Evolutionary conservation across 2,888 invertebrate genomes (phyloP).

Genomic region (Anoncus sp.): DNA sequence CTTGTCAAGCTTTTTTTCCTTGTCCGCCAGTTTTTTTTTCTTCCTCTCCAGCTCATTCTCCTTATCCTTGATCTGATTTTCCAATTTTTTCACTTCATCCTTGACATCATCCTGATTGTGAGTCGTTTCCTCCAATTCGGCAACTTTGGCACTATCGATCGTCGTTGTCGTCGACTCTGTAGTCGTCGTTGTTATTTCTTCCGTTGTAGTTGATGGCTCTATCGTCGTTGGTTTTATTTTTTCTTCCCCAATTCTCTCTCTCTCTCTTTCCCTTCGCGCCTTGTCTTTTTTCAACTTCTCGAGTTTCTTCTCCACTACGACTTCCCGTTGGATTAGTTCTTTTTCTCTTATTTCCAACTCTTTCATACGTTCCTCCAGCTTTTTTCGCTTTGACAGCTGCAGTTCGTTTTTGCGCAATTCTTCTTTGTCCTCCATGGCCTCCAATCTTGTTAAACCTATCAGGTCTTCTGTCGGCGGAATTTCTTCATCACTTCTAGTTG

Average conservation of each 20-base stretch:
- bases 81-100: conserved; percentile 61
- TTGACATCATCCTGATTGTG: conserved; percentile 48
- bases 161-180: too few species aligned
- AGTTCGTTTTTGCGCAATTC: conserved; percentile 53
- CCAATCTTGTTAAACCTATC: conserved; percentile 7
- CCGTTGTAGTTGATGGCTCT: neutral
- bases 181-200: conserved; percentile 24
- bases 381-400: conserved; percentile 18
- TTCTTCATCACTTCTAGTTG: neutral
- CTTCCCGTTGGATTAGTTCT: conserved; percentile 34
- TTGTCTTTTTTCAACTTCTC: conserved; percentile 17
- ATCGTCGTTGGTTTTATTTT: neutral
- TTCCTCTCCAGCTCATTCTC: conserved; percentile 59
- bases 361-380: conserved; percentile 32
- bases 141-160: conserved; percentile 25
- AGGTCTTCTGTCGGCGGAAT: neutral
- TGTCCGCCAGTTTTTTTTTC: conserved; percentile 55
- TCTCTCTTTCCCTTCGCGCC: neutral
- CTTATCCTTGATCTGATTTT: conserved; percentile 36
- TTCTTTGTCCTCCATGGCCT: conserved; percentile 42
- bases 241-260: neutral
- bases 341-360: conserved; percentile 30
- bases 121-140: conserved; percentile 46
- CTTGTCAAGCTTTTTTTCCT: too few species aligned
- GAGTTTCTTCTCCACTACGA: conserved; percentile 7